phyloP scores from a whole-genome alignment of 2,113 vertebrate species.

The Empidonax alnorum region DNA sequence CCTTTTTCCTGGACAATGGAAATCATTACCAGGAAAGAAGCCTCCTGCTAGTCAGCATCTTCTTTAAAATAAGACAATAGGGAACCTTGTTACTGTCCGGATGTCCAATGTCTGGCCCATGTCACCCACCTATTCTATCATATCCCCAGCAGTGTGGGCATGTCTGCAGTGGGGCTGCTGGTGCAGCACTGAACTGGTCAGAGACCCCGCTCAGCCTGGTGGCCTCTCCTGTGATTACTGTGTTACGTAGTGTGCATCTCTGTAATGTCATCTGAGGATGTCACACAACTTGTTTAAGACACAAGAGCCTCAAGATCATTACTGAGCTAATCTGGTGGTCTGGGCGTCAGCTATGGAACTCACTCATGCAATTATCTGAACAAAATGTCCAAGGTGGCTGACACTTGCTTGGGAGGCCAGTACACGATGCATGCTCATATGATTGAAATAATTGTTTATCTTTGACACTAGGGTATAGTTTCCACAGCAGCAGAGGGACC shows the following conservation, averaged over 20 bases:
- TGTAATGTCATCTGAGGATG: not conserved
- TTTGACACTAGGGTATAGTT: not conserved
- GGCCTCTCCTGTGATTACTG: not conserved
- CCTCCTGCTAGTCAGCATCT: not conserved
- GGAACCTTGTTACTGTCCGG: not conserved
- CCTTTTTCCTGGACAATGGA: not conserved
- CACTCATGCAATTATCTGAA: not conserved
- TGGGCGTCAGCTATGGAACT: not conserved
- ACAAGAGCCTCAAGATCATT: not conserved
- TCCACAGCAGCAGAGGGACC: not conserved
- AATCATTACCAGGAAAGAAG: not conserved
- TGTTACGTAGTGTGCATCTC: not conserved
- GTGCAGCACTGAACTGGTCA: not conserved
- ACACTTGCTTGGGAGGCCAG: not conserved
- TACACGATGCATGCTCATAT: rapidly evolving
- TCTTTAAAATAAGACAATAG: not conserved
- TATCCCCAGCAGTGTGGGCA: not conserved
- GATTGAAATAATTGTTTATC: not conserved
- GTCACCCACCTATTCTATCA: not conserved
- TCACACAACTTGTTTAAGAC: not conserved
- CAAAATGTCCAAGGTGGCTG: not conserved
- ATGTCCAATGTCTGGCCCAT: not conserved
- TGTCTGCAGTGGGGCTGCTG: not conserved
- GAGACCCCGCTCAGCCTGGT: rapidly evolving
- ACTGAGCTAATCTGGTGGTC: not conserved